A percentile compares a stretch with the other conserved stretches of the same genome.
phyloP scores from a whole-genome alignment of 2,888 invertebrate species.

The Anarsia innoxiella region DNA sequence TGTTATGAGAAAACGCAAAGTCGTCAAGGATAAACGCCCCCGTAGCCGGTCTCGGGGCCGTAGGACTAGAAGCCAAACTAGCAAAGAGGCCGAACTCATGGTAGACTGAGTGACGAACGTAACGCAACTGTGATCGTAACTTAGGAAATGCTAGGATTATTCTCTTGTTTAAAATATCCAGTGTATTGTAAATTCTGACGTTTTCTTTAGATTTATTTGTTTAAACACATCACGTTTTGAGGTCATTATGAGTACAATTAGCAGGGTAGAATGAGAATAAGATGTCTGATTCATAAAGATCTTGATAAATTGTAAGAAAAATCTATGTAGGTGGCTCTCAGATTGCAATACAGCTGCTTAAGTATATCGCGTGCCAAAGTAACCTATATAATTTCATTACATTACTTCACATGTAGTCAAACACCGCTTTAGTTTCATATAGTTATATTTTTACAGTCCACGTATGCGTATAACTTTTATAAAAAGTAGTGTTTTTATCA shows the following conservation, averaged over 20 bases:
- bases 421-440: too few species aligned
- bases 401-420: too few species aligned
- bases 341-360: background rate
- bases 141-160: constrained; percentile 34
- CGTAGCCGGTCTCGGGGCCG: constrained; percentile 61
- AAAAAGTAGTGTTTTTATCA: too few species aligned
- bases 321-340: too few species aligned
- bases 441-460: too few species aligned
- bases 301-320: too few species aligned
- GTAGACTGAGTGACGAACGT: constrained; percentile 44
- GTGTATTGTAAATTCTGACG: constrained; percentile 19
- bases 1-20: constrained; percentile 53
- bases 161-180: constrained; percentile 19
- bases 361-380: constrained; percentile 6
- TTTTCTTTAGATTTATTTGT: constrained; percentile 14
- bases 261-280: too few species aligned
- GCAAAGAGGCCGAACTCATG: constrained; percentile 42
- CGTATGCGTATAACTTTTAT: too few species aligned
- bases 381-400: background rate
- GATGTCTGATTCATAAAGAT: too few species aligned
- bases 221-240: too few species aligned
- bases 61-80: constrained; percentile 58
- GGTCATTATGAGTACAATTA: too few species aligned
- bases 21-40: constrained; percentile 45
- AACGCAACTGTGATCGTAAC: constrained; percentile 47